phyloP scores from a whole-genome alignment of 2,888 invertebrate genomes.

The Hoplodrina ambigua region DNA sequence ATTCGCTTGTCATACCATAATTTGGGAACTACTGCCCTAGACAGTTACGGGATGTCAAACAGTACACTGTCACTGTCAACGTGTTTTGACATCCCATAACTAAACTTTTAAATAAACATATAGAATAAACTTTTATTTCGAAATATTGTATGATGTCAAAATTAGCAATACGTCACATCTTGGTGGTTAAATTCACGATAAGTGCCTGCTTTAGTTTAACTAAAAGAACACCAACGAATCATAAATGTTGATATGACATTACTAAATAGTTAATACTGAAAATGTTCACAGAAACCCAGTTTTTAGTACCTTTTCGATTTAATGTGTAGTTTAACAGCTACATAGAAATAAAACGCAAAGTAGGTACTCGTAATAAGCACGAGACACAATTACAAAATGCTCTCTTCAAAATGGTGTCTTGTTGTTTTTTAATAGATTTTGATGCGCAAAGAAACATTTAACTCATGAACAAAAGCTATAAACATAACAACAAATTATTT shows the following conservation, averaged over 20 bases:
- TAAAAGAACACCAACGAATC: neutral
- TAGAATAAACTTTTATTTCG: no score
- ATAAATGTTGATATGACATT: neutral
- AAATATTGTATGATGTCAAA: no score
- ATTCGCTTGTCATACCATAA: no score
- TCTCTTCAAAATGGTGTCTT: neutral
- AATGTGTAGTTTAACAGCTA: constrained; percentile 5
- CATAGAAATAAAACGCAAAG: constrained; percentile 14
- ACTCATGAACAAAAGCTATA: neutral
- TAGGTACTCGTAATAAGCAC: neutral
- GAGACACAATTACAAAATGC: constrained; percentile 12
- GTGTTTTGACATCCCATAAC: no score
- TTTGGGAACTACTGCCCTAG: no score
- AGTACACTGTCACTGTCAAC: no score
- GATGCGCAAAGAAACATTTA: neutral
- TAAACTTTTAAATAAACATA: no score
- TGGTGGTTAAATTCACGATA: no score
- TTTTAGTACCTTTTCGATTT: neutral
- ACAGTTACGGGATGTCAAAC: no score
- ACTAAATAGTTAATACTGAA: neutral
- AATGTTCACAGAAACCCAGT: neutral
- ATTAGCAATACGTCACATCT: no score
- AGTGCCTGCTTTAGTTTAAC: neutral
- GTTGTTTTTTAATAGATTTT: constrained; percentile 5
- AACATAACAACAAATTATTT: neutral